Conservation (phyloP, 2,113 vertebrate genomes). For the Trochalopteron elliotii region DNA sequence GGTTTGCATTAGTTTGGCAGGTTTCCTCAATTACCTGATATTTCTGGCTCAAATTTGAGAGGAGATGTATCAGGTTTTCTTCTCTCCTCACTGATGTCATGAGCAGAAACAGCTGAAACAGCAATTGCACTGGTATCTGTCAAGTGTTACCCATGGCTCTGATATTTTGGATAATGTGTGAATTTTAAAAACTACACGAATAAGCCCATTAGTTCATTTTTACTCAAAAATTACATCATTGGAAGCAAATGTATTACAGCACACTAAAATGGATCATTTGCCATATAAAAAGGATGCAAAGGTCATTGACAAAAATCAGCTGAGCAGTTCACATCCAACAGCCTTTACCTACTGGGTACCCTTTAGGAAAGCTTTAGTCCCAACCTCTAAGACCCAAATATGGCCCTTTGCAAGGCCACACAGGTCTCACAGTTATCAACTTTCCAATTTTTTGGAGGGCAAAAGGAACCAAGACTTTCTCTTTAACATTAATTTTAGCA, state of each 20-base stretch:
- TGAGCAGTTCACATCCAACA: background rate
- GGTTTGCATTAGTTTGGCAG: background rate
- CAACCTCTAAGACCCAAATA: background rate
- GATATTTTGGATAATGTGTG: background rate
- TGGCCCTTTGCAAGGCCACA: fast-evolving
- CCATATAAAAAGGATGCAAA: background rate
- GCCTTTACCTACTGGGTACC: background rate
- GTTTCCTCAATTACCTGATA: background rate
- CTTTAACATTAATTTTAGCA: background rate
- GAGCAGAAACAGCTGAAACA: background rate
- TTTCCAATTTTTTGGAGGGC: background rate
- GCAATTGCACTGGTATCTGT: background rate
- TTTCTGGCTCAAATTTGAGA: background rate
- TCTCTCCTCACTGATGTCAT: background rate
- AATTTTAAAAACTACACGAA: background rate
- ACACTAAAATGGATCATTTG: background rate
- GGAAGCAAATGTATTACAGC: background rate
- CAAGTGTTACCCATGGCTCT: background rate
- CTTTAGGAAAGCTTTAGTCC: background rate
- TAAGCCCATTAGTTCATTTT: background rate
- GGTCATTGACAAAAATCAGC: background rate
- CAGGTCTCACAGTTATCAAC: background rate
- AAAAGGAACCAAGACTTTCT: background rate
- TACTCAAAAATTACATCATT: background rate
- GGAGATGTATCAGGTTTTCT: background rate